Evolutionary conservation across 2,113 vertebrate species (phyloP).

Genomic region (Microtus richardsoni): DNA sequence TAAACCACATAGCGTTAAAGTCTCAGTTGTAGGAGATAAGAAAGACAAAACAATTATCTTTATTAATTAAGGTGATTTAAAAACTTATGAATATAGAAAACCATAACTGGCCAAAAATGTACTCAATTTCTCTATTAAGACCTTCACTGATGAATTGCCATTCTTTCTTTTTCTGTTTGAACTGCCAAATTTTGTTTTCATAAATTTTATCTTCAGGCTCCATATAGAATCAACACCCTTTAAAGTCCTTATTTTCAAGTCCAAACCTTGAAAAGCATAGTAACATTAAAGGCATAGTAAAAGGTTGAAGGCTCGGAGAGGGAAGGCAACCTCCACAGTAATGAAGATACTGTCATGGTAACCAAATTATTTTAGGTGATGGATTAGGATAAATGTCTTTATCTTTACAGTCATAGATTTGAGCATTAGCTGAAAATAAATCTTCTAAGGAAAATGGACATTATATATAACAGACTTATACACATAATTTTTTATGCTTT

Average conservation of each 20-base stretch:
- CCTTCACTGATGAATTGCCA: neutral
- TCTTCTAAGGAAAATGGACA: neutral
- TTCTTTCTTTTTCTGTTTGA: neutral
- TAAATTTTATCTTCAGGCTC: neutral
- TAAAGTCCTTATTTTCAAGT: neutral
- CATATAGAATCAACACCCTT: neutral
- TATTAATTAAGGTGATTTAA: neutral
- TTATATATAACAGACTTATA: neutral
- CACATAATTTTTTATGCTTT: neutral
- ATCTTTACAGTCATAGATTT: neutral
- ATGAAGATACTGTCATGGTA: neutral
- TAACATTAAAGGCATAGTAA: neutral
- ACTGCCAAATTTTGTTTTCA: constrained; percentile 27
- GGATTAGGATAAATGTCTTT: neutral
- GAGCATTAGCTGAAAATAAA: neutral
- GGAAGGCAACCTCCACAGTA: neutral
- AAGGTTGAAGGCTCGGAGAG: neutral
- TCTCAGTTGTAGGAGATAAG: neutral
- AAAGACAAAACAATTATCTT: constrained; percentile 33
- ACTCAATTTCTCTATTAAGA: neutral
- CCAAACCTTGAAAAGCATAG: neutral
- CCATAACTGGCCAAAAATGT: no score
- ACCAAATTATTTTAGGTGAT: neutral
- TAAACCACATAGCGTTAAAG: neutral
- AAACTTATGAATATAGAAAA: constrained; percentile 15